Evolutionary conservation across 2,797 vertebrate genomes (phyloP).

Genomic region (Molossus molossus): DNA sequence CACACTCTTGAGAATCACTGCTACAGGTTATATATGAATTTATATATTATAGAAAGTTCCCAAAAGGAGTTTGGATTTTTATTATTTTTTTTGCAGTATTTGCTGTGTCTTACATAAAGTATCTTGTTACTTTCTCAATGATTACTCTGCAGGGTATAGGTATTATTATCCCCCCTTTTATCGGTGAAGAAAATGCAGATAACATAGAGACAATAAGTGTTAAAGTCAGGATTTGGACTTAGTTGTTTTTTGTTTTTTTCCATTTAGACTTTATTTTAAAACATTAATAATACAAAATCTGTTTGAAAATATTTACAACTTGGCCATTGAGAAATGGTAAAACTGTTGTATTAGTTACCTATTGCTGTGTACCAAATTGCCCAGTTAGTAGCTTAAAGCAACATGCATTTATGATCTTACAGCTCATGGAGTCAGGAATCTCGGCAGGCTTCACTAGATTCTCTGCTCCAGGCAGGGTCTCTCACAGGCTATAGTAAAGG

Average conservation of each 20-base stretch:
- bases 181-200: neutral
- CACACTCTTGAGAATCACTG: neutral
- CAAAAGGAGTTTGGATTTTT: neutral
- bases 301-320: conserved; percentile 80
- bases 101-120: neutral
- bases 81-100: neutral
- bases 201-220: neutral
- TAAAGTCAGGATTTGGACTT: neutral
- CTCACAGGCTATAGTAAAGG: neutral
- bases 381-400: neutral
- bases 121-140: neutral
- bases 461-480: neutral
- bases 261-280: conserved; percentile 85
- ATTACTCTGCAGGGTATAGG: neutral
- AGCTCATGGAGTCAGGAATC: neutral
- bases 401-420: no score
- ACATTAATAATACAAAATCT: conserved; percentile 85
- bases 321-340: conserved; percentile 71
- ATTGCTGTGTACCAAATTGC: neutral
- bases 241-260: no score
- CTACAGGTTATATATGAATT: neutral
- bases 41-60: no score
- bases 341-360: neutral
- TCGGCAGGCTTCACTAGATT: neutral
- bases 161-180: neutral